Conservation (phyloP, 2,797 vertebrate species). For the Pipistrellus pipistrellus region DNA sequence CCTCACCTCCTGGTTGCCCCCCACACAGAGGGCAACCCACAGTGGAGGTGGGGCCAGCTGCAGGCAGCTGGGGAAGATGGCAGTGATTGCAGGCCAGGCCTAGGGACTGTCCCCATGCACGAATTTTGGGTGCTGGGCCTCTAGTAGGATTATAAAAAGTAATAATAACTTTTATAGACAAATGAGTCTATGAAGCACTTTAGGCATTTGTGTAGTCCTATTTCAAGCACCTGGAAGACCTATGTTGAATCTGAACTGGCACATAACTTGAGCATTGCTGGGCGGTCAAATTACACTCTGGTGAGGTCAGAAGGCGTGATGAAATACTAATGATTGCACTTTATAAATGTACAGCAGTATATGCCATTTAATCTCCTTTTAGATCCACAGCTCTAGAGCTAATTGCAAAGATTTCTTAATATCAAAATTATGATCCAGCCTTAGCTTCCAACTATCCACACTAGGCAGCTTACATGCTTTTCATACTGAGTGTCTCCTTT, state of each 20-base stretch:
- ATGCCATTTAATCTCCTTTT: conserved; percentile 59
- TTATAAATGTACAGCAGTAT: conserved; percentile 34
- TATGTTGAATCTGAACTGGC: conserved; percentile 58
- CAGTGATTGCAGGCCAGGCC: no score
- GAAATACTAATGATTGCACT: conserved; percentile 46
- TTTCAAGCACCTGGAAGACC: conserved; percentile 39
- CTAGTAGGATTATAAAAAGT: not conserved
- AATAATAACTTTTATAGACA: conserved; percentile 41
- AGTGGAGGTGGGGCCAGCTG: no score
- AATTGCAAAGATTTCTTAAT: conserved; percentile 55
- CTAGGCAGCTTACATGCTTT: not conserved
- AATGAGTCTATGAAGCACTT: conserved; percentile 16
- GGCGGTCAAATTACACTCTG: conserved; percentile 53
- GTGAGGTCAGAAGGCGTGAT: not conserved
- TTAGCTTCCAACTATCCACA: not conserved
- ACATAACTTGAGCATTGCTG: conserved; percentile 58
- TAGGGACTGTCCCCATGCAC: no score
- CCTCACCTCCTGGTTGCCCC: no score
- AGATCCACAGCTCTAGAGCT: conserved; percentile 12
- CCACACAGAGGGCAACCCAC: no score
- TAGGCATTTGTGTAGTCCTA: not conserved
- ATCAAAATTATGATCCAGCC: conserved; percentile 20
- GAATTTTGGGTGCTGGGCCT: no score
- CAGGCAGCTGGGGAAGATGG: no score
- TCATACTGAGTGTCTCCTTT: not conserved